Evolutionary conservation across 2,888 invertebrate genomes (phyloP), one percentile per base, ranked within the genome.

Genomic region (Nycteola revayana): DNA sequence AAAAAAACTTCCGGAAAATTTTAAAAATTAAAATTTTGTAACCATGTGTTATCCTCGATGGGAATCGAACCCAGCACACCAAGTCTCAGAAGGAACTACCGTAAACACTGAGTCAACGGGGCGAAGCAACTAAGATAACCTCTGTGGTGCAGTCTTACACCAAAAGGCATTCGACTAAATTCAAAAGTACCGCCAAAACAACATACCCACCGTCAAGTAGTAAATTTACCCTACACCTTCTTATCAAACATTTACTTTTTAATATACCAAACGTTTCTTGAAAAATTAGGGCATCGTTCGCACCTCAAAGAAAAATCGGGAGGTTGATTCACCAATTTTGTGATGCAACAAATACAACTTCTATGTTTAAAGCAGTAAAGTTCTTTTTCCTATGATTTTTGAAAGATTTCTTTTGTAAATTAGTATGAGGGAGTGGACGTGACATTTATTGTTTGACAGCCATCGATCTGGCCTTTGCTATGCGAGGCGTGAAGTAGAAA

Each of bases 371-470:
- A 0, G 2, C 0, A 0, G 17, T 68, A 76, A 44, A 44, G 69
- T 41, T 48, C 27, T 44, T 11, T 43, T 46, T 75, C 1, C 30
- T 27, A 21, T 53, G 49, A 1, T 3, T 3, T 1, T 7, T 21
- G 14, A 10, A 18, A 9, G 34, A 33, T 29, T 50, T 56, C 43
- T 20, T 27, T 46, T 38, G 52, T 66, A 49, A 62, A 77, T 77
- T 77, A 78, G 62, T 75, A 75, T 81, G 70, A 81, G 86, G 87
- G 87, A 84, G 78, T 87, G 87, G 85, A 87, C 87, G 84, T 87
- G 87, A 85, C 87, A 87, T 88, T 88, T 86, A 87, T 88, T 87
- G 87, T 88, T 85, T 87, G 87, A 86, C 86, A 83, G 82, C 75
- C 82, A 88, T 88, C 87, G 87, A 87, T 87, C 86, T 87, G 86